These are phyloP conservation scores for Drosophila watanabei DNA, from an alignment of 1,140 invertebrate genomes.

Conservation along the genomic window DNA sequence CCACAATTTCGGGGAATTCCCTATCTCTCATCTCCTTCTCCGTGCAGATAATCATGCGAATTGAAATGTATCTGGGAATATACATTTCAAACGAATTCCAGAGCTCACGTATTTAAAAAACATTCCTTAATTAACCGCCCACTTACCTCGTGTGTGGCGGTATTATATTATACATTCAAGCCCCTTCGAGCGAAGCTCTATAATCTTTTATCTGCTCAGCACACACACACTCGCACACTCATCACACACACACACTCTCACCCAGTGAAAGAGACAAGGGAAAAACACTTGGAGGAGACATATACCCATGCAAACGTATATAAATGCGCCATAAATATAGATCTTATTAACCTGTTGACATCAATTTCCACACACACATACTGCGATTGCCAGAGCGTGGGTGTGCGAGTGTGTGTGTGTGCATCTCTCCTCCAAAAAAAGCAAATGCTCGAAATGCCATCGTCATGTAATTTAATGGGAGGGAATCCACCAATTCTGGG, in stretches of 20 bases:
- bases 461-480: constrained; percentile 64
- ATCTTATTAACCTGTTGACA: constrained; percentile 68
- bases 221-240: constrained; percentile 18
- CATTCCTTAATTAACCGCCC: constrained; percentile 52
- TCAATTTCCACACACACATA: constrained; percentile 55
- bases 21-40: neutral
- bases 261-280: neutral
- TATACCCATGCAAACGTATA: constrained; percentile 28
- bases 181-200: constrained; percentile 37
- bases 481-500: constrained; percentile 46
- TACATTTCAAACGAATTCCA: constrained; percentile 40
- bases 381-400: constrained; percentile 45
- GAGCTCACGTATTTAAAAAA: constrained; percentile 44
- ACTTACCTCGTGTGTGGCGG: constrained; percentile 40
- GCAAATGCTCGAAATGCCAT: constrained; percentile 61
- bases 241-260: constrained; percentile 1
- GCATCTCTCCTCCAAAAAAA: constrained; percentile 38
- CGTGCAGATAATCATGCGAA: constrained; percentile 2
- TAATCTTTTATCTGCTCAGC: constrained; percentile 60
- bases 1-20: constrained; percentile 13
- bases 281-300: constrained; percentile 19
- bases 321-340: constrained; percentile 67
- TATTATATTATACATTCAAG: constrained; percentile 44
- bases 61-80: neutral
- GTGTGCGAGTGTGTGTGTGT: constrained; percentile 20